These are phyloP conservation scores for Himalopsyche anomala DNA, from an alignment of 2,888 invertebrate genomes.

Conservation along the genomic window DNA sequence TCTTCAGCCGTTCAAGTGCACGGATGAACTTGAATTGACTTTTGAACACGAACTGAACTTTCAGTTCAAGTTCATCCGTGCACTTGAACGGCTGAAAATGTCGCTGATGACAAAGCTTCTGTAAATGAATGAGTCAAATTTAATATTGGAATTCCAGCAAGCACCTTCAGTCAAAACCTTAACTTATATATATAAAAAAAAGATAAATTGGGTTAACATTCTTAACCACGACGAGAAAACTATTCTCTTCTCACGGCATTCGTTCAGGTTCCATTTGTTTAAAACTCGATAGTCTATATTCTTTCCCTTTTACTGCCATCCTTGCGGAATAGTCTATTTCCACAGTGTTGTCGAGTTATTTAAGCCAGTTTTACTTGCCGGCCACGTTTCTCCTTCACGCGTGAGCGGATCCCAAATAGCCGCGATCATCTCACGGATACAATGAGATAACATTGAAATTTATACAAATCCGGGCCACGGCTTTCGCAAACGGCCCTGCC, in stretches of 20 bases:
- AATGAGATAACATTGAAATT: constrained; percentile 30
- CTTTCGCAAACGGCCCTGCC: constrained; percentile 6
- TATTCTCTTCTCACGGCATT: neutral
- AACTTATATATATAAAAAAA: too few species aligned
- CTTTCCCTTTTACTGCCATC: neutral
- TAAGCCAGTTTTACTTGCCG: constrained; percentile 21
- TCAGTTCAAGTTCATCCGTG: too few species aligned
- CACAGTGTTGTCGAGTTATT: constrained; percentile 31
- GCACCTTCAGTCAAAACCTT: too few species aligned
- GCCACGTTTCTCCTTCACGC: constrained; percentile 14
- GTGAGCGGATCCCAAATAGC: constrained; percentile 20
- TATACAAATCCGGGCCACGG: constrained; percentile 28
- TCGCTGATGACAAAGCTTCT: too few species aligned
- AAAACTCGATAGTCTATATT: constrained; percentile 11
- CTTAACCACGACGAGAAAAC: neutral
- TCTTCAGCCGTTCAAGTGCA: too few species aligned
- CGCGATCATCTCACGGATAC: constrained; percentile 13
- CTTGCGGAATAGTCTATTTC: neutral
- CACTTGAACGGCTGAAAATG: too few species aligned
- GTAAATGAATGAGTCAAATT: too few species aligned
- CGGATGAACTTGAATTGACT: too few species aligned
- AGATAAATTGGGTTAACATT: too few species aligned
- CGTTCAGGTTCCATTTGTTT: constrained; percentile 1
- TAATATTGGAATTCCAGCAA: too few species aligned
- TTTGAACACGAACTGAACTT: too few species aligned